Conservation (phyloP, 2,888 invertebrate genomes). For the Eristalinus sepulchralis region DNA sequence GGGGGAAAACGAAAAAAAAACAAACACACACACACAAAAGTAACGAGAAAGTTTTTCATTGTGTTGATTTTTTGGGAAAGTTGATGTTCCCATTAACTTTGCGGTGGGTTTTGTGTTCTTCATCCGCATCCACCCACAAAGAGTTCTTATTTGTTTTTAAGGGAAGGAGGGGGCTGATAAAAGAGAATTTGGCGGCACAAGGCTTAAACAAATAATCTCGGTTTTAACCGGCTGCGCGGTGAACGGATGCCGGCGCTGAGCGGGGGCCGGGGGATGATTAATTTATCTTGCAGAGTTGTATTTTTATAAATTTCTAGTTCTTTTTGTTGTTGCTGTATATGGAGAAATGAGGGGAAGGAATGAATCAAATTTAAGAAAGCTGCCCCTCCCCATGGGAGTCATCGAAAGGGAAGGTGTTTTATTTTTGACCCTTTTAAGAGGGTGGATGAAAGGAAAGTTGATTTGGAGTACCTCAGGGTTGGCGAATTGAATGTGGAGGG, state of each 20-base stretch:
- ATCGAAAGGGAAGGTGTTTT: background rate
- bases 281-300: constrained; percentile 2
- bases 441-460: background rate
- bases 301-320: background rate
- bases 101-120: background rate
- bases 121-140: background rate
- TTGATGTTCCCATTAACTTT: constrained; percentile 47
- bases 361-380: constrained; percentile 5
- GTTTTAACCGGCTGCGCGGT: background rate
- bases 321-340: constrained; percentile 16
- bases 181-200: background rate
- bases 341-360: background rate
- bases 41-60: constrained; percentile 4
- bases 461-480: too few relatives aligned
- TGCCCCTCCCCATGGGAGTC: background rate
- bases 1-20: background rate
- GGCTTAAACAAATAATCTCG: constrained; percentile 25
- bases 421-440: background rate
- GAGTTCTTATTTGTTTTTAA: background rate
- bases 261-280: constrained; percentile 8
- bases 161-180: background rate
- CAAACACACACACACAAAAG: constrained; percentile 3
- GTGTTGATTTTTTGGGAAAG: constrained; percentile 38
- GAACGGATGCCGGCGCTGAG: background rate
- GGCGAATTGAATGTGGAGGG: too few relatives aligned